Base-by-base conservation (phyloP, 2,888 invertebrate genomes). In the Megaustenia siamemsis region DNA sequence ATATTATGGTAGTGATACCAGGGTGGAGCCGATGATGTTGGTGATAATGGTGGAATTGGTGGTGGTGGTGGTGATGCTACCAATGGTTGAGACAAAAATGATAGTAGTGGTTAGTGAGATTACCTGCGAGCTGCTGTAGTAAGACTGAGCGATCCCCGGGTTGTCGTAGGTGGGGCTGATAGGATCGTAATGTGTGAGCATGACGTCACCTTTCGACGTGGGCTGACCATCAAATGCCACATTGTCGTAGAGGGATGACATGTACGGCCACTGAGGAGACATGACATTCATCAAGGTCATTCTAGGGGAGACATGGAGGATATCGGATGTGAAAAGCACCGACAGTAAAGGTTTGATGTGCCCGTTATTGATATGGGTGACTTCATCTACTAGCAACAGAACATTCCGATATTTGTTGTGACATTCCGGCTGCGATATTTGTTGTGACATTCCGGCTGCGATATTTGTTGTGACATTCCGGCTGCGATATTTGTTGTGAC, bases 161-260 rank as follows among this genome's bases (percentile, higher is more conserved):
- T 49, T 77, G 77, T 60, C 60, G 15, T 38, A 56, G 8, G 38
- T 1, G 10, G 35, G 73, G 0, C 24, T 18, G 15, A 38, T 2
- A 24, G 79, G 49, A n/a, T 80, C 80, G 43, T 53, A 80, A 18
- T 69, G 38, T 28, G 80, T 69, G 21, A 80, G 38, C 69, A 69
- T 69, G n/a, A 69, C 38, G 68, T 80, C 69, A 2, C 43, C 82
- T 45, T 80, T 80, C 0, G 24, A 10, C 15, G 24, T 32, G 8
- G 53, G 45, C 6, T 83, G 66, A 2, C 35, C 49, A 6, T 83
- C 76, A 18, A 45, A 76, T 12, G 82, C 66, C 75, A 83, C 63
- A 40, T 63, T 83, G 76, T 76, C 80, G 63, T 63, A 73, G 1
- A 84, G 75, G 21, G 71, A 28, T 15, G 71, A 53, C 71, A 84